Evolutionary conservation across 2,888 invertebrate genomes (phyloP).

Genomic region (Macrosiphum euphorbiae): DNA sequence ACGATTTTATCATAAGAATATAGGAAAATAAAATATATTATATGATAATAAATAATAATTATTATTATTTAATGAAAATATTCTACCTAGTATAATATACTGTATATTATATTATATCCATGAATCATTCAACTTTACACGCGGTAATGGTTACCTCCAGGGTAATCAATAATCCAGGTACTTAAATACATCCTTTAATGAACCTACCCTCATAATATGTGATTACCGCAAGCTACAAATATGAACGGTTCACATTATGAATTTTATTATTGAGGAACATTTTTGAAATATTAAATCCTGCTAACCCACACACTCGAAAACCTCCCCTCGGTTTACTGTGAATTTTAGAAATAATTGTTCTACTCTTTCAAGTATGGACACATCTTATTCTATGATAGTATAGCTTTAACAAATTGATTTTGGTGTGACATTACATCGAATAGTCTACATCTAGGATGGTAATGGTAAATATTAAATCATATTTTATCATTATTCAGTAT

Average conservation of each 20-base stretch:
- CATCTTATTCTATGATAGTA: neutral
- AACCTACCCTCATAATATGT: neutral
- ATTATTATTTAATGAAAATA: neutral
- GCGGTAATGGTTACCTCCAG: neutral
- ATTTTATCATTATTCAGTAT: neutral
- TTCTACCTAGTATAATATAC: neutral
- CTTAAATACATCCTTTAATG: neutral
- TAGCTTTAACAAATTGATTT: neutral
- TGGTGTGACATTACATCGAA: neutral
- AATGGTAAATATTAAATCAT: neutral
- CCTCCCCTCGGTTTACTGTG: neutral
- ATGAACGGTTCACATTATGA: neutral
- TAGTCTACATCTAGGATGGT: neutral
- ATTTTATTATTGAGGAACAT: neutral
- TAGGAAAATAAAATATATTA: neutral
- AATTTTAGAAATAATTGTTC: neutral
- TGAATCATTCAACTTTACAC: neutral
- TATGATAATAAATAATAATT: neutral
- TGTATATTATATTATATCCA: too few relatives aligned
- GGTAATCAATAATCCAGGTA: neutral
- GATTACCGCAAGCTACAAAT: neutral
- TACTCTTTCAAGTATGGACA: neutral
- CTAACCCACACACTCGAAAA: neutral
- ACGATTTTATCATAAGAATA: neutral
- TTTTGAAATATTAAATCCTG: neutral